These are phyloP conservation scores for Melanitta fusca DNA, from an alignment of 2,797 vertebrate genomes.

Conservation along the genomic window DNA sequence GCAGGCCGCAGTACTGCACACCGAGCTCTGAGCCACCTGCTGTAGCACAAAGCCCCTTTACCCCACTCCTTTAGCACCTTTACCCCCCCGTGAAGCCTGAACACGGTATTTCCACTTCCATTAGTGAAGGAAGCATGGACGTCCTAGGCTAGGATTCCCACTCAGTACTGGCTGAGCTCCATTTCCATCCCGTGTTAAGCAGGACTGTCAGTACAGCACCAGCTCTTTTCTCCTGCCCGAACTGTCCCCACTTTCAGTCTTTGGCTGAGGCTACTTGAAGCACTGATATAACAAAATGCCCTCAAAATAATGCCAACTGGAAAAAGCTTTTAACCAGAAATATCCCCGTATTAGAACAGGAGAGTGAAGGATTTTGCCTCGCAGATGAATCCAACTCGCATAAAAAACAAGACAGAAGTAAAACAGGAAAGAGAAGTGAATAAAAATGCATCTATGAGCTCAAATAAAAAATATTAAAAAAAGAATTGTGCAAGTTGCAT, in stretches of 20 bases:
- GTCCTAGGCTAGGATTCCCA: neutral
- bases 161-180: neutral
- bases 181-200: neutral
- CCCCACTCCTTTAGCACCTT: too few relatives aligned
- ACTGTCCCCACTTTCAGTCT: neutral
- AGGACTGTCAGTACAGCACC: neutral
- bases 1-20: fast-evolving
- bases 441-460: neutral
- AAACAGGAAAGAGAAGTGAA: neutral
- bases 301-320: neutral
- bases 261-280: neutral
- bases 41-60: neutral
- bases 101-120: fast-evolving
- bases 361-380: neutral
- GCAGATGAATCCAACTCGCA: neutral
- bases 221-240: neutral
- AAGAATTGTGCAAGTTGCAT: neutral
- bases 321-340: neutral
- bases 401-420: neutral
- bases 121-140: neutral
- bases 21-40: neutral
- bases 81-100: neutral
- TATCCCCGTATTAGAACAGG: neutral
- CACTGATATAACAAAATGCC: neutral
- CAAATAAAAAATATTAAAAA: neutral